Percentiles rank a stretch among this genome's conserved stretches.
Conservation (phyloP, 2,888 invertebrate species). For the Myathropa florea region DNA sequence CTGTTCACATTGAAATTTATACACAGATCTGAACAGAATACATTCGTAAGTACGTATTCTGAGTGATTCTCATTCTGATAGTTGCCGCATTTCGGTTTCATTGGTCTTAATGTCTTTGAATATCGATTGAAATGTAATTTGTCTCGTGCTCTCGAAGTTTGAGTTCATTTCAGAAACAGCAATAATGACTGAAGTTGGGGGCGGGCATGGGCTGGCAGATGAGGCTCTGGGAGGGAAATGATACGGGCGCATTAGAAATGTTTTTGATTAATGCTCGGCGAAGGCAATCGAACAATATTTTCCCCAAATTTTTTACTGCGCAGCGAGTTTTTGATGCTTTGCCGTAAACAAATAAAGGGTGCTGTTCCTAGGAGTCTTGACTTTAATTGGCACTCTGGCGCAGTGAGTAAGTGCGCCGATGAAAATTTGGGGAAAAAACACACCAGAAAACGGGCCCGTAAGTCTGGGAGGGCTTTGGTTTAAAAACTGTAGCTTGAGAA, state of each 20-base stretch:
- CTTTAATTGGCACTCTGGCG: too few relatives aligned
- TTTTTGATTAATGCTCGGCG: background rate
- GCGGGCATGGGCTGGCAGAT: background rate
- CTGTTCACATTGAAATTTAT: slow-evolving; percentile 32
- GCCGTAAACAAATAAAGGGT: too few relatives aligned
- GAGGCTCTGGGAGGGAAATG: background rate
- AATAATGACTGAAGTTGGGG: slow-evolving; percentile 32
- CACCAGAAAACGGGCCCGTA: too few relatives aligned
- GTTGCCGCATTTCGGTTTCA: slow-evolving; percentile 47
- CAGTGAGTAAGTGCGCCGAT: too few relatives aligned
- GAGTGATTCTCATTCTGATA: slow-evolving; percentile 21
- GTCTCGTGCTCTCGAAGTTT: background rate
- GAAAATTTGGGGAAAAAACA: too few relatives aligned
- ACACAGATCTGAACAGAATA: background rate
- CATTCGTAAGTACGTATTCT: background rate
- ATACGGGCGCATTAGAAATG: background rate
- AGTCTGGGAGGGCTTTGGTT: too few relatives aligned
- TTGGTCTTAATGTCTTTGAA: slow-evolving; percentile 42
- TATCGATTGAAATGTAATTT: slow-evolving; percentile 46
- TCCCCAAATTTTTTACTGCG: too few relatives aligned
- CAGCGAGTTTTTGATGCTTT: too few relatives aligned
- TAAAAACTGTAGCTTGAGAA: too few relatives aligned
- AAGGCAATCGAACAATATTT: too few relatives aligned
- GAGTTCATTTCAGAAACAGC: slow-evolving; percentile 28
- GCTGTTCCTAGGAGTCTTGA: too few relatives aligned